These are phyloP conservation scores for Sesia bembeciformis DNA, from an alignment of 2,888 invertebrate genomes.

Conservation along the genomic window DNA sequence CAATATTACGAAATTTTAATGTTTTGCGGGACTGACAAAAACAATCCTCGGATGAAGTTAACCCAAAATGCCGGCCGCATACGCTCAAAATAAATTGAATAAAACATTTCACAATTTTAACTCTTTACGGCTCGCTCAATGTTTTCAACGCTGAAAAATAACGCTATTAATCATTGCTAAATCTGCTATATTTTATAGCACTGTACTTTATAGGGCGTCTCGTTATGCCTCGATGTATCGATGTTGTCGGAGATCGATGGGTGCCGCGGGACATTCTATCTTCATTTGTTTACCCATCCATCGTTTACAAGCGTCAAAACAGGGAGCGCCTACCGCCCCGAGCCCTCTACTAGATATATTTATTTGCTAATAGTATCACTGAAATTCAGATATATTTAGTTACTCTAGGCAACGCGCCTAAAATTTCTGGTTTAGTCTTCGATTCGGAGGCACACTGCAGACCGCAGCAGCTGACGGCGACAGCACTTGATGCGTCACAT, in stretches of 20 bases:
- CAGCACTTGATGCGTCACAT: no score
- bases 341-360: not conserved
- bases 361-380: not conserved
- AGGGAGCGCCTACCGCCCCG: conserved; percentile 20
- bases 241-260: conserved; percentile 9
- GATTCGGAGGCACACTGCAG: no score
- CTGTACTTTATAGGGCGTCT: not conserved
- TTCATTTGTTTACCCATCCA: conserved; percentile 47
- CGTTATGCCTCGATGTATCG: not conserved
- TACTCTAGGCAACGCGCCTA: no score
- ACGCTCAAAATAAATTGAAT: not conserved
- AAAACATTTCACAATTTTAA: not conserved
- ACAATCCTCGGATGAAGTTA: not conserved
- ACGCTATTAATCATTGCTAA: no score
- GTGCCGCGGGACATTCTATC: conserved; percentile 33
- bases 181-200: no score
- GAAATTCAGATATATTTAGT: no score
- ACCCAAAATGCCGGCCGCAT: not conserved
- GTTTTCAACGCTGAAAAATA: no score
- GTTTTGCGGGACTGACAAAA: not conserved
- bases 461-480: no score
- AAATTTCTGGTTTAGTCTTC: no score
- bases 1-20: not conserved
- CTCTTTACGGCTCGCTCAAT: no score
- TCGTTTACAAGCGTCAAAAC: conserved; percentile 42